These are phyloP conservation scores for Natator depressus DNA, from an alignment of 2,113 vertebrate genomes.

Conservation along the genomic window DNA sequence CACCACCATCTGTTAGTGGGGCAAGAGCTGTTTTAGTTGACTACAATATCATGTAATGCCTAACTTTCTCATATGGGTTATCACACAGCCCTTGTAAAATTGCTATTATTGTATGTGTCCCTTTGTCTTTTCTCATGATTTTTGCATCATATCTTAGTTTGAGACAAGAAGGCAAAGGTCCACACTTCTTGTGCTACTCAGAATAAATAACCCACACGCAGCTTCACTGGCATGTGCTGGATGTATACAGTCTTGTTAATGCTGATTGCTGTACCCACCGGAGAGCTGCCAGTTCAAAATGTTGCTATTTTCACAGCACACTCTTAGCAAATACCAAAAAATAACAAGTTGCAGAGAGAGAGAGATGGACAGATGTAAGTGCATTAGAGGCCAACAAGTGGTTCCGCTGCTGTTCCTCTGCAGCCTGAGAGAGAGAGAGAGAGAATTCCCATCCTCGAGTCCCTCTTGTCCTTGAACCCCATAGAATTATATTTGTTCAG, in stretches of 20 bases:
- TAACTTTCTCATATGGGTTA: background rate
- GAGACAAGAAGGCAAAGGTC: background rate
- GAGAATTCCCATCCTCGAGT: background rate
- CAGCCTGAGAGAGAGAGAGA: background rate
- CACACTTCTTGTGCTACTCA: background rate
- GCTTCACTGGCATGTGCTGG: fast-evolving
- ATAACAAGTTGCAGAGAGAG: background rate
- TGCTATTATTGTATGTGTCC: background rate
- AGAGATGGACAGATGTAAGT: background rate
- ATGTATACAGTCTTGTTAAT: background rate
- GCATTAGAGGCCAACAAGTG: background rate
- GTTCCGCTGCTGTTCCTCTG: background rate
- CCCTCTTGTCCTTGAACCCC: background rate
- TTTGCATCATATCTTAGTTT: background rate
- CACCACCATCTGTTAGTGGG: background rate
- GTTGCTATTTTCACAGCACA: background rate
- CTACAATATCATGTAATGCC: background rate
- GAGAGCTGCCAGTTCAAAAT: background rate
- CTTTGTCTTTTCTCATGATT: background rate
- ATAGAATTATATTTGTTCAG: background rate
- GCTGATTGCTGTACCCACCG: background rate
- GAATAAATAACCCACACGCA: background rate
- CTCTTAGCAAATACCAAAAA: background rate
- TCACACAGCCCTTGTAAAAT: background rate
- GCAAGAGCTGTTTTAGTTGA: background rate